Conservation (phyloP, 2,797 vertebrate species). For the Chloroceryle inda region DNA sequence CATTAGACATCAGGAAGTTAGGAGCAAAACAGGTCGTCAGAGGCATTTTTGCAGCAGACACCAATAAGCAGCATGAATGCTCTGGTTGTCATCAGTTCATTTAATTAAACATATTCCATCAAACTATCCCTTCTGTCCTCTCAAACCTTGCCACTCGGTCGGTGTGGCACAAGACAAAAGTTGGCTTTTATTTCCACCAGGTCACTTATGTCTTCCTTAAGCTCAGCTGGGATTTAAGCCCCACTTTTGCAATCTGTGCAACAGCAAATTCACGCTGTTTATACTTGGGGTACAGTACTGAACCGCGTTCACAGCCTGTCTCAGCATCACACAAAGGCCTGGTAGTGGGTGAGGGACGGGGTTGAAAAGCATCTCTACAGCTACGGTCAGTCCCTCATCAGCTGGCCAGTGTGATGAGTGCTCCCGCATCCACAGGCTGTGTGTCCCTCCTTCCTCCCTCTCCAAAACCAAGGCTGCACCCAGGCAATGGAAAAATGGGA, state of each 20-base stretch:
- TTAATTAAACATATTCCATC: not conserved
- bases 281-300: too few species aligned
- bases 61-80: too few species aligned
- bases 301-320: too few species aligned
- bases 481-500: not conserved
- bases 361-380: not conserved
- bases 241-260: not conserved
- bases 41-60: not conserved
- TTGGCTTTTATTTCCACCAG: not conserved
- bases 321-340: rapidly evolving
- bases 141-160: not conserved
- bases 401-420: too few species aligned
- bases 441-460: not conserved
- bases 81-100: not conserved
- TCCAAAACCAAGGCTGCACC: not conserved
- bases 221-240: not conserved
- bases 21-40: not conserved
- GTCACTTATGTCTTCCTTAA: not conserved
- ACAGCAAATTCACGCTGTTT: not conserved
- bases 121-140: too few species aligned
- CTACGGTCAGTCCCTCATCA: rapidly evolving
- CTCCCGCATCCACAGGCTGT: too few species aligned
- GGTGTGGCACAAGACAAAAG: not conserved
- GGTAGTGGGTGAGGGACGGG: not conserved
- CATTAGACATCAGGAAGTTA: not conserved